Evolutionary conservation across 2,113 vertebrate species (phyloP).

Genomic region (Lampris incognitus): DNA sequence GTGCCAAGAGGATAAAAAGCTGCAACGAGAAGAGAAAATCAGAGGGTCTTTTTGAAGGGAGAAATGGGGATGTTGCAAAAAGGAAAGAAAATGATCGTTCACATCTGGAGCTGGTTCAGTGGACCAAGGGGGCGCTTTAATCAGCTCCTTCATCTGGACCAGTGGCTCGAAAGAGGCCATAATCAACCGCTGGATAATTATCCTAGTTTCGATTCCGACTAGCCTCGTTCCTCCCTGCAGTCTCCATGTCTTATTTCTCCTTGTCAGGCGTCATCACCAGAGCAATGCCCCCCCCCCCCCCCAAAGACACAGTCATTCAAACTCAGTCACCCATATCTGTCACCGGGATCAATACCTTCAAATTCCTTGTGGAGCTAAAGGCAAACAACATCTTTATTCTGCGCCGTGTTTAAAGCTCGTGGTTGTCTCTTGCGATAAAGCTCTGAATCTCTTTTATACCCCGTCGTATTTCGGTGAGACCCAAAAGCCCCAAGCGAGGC

Average conservation of each 20-base stretch:
- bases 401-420: slow-evolving; percentile 17
- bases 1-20: no score
- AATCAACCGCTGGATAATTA: background rate
- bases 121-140: background rate
- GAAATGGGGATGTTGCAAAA: background rate
- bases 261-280: background rate
- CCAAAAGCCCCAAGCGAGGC: slow-evolving; percentile 54
- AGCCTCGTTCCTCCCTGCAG: background rate
- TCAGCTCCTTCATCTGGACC: background rate
- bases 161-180: background rate
- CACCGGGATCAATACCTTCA: slow-evolving; percentile 39
- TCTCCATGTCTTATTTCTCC: slow-evolving; percentile 10
- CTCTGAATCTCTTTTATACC: background rate
- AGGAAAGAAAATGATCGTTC: background rate
- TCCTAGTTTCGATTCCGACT: background rate
- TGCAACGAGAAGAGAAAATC: background rate
- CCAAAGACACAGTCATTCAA: slow-evolving; percentile 25
- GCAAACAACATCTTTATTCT: slow-evolving; percentile 20
- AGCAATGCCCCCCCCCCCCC: slow-evolving; percentile 7
- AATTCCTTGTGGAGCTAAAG: slow-evolving; percentile 10
- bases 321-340: slow-evolving; percentile 30
- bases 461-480: slow-evolving; percentile 30
- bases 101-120: background rate
- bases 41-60: background rate
- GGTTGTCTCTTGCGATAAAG: slow-evolving; percentile 27